These are phyloP conservation scores for Parnassius apollo DNA, from an alignment of 2,888 invertebrate genomes.

Conservation along the genomic window DNA sequence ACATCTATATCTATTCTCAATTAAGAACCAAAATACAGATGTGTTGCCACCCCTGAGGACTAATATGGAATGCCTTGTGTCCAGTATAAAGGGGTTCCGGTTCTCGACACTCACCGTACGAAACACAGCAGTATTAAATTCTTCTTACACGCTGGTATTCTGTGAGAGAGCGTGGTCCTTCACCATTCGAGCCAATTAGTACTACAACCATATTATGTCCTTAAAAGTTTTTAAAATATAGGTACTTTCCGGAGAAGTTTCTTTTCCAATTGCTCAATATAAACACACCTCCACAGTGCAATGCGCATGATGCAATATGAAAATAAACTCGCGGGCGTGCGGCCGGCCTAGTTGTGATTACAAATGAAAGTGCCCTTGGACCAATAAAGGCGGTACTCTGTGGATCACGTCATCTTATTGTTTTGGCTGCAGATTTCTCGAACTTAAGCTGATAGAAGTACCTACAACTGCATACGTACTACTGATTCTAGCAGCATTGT, in stretches of 20 bases:
- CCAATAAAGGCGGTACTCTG: constrained; percentile 19
- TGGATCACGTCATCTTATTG: constrained; percentile 5
- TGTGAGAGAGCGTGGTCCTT: too few relatives aligned
- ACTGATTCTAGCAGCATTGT: too few relatives aligned
- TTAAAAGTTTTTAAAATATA: constrained; percentile 4
- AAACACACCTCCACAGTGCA: constrained; percentile 13
- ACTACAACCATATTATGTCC: not conserved
- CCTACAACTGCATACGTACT: fast-evolving
- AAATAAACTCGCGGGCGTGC: constrained; percentile 30
- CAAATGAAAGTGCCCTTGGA: constrained; percentile 41
- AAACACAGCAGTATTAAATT: too few relatives aligned
- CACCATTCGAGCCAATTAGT: too few relatives aligned
- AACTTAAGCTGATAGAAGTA: too few relatives aligned
- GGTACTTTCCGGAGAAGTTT: constrained; percentile 2
- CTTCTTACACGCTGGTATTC: too few relatives aligned
- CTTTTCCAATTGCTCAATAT: constrained; percentile 17
- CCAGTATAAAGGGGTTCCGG: too few relatives aligned
- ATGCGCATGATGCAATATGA: constrained; percentile 19
- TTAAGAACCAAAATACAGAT: too few relatives aligned
- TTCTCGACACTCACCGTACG: too few relatives aligned
- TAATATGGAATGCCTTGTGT: too few relatives aligned
- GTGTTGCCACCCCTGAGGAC: too few relatives aligned
- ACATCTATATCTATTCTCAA: too few relatives aligned
- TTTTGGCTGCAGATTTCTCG: not conserved
- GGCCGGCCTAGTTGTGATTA: constrained; percentile 31